Conservation (phyloP, 1,140 invertebrate genomes). For the Wasmannia auropunctata region DNA sequence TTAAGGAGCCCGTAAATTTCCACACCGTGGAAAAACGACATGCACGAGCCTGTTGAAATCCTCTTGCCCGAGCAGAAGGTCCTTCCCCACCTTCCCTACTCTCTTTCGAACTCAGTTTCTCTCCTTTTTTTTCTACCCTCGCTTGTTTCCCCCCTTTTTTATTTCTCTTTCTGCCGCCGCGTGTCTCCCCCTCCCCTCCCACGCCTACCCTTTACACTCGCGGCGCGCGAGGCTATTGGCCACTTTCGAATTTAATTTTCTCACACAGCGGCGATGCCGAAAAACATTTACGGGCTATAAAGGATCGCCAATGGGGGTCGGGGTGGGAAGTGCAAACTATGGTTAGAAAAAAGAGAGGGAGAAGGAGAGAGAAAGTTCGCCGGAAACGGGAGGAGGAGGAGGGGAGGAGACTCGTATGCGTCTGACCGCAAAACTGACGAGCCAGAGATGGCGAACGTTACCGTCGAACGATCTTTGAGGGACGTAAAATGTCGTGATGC, state of each 20-base stretch:
- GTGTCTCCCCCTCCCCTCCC: neutral
- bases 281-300: slow-evolving; percentile 50
- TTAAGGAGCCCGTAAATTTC: slow-evolving; percentile 61
- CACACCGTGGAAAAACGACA: slow-evolving; percentile 55
- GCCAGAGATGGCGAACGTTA: slow-evolving; percentile 35
- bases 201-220: neutral
- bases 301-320: no score
- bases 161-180: slow-evolving; percentile 7
- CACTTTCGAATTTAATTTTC: slow-evolving; percentile 66
- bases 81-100: neutral
- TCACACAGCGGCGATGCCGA: slow-evolving; percentile 20
- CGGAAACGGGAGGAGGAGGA: neutral
- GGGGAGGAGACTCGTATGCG: slow-evolving; percentile 29
- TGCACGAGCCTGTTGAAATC: slow-evolving; percentile 60
- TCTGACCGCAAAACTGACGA: slow-evolving; percentile 55
- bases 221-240: slow-evolving; percentile 46
- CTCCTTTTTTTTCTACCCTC: slow-evolving; percentile 27
- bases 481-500: slow-evolving; percentile 37
- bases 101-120: slow-evolving; percentile 41
- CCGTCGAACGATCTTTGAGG: slow-evolving; percentile 43
- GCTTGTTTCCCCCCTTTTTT: slow-evolving; percentile 30
- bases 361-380: neutral
- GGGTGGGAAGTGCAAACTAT: slow-evolving; percentile 4
- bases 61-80: slow-evolving; percentile 58
- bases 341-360: neutral